Percentiles rank a stretch among this genome's conserved stretches.
Conservation (phyloP, 1,140 invertebrate species). For the Calephelis virginiensis region DNA sequence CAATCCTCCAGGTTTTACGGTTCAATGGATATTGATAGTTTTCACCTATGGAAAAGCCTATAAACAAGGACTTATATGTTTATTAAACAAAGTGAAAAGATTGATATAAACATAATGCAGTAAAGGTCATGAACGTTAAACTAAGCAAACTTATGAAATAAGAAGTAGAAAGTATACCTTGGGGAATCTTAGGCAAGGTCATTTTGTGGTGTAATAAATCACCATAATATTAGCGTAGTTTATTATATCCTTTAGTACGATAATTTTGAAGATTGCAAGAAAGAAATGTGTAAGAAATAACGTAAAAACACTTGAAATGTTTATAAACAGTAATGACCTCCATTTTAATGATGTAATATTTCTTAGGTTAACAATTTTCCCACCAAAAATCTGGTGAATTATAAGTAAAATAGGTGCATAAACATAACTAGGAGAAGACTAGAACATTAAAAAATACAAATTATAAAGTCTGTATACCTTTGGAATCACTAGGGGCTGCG, state of each 20-base stretch:
- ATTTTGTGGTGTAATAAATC: constrained; percentile 38
- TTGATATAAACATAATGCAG: neutral
- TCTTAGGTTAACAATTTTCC: constrained; percentile 72
- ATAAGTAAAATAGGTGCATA: neutral
- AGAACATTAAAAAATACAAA: constrained; percentile 23
- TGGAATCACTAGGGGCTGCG: constrained; percentile 51
- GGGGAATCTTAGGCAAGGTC: constrained; percentile 39
- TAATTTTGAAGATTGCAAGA: neutral
- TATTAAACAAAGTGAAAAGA: no score
- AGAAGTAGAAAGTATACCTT: constrained; percentile 37
- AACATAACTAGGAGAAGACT: neutral
- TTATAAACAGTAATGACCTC: constrained; percentile 75
- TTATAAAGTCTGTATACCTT: constrained; percentile 52
- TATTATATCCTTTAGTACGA: neutral
- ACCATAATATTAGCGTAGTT: neutral
- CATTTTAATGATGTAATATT: constrained; percentile 67
- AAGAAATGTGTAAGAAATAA: constrained; percentile 21
- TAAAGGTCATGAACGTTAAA: constrained; percentile 6
- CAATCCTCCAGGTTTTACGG: no score
- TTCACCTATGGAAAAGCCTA: no score
- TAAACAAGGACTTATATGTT: no score
- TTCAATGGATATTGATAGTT: no score
- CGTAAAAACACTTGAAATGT: constrained; percentile 48
- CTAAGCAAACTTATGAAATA: constrained; percentile 9
- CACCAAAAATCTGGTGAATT: constrained; percentile 56